Evolutionary conservation across 1,140 invertebrate species (phyloP), one percentile per base, ranked within the genome.

Genomic region (Trichoplusia ni): DNA sequence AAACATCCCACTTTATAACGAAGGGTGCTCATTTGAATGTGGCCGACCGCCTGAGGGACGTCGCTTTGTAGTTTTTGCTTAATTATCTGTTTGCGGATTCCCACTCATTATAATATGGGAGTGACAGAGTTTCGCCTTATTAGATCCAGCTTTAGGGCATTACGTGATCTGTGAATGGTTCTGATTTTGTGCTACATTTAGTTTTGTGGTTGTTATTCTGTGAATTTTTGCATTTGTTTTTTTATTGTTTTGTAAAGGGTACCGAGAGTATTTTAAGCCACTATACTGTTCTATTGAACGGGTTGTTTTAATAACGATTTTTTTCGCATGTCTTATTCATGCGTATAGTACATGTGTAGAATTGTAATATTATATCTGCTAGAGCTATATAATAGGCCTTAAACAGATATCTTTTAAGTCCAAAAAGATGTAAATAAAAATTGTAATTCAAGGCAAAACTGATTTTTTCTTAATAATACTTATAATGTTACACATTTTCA

Each of bases 11-110:
- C 64, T 69, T 46, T 38, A 61, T 72, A 69, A 63, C 40, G 54
- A 70, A 73, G 78, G 80, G 78, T 72, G 77, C 73, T 81, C 78
- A 82, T 85, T 83, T 85, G 79, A 81, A 85, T 85, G 73, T 72
- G 53, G 77, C 66, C 65, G 80, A 73, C 68, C 69, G 71, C 79
- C 77, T 54, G 27, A 64, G 66, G 81, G 71, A 71, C 37, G 11
- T 14, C 59, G 75, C 81, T 85, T 85, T 85, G 82, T 85, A 85
- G 82, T 85, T 81, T 81, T 83, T 81, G 73, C 72, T 79, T 80
- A 82, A 82, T 85, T 83, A 78, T 79, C 75, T 75, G 69, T 77
- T 80, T 74, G 72, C 67, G 75, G 69, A 72, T 75, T 76, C 73
- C 61, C 74, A 62, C 70, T 85, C 81, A 75, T 85, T 85, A 83